Percentiles rank a stretch among this genome's conserved stretches.
Conservation (phyloP, 2,888 invertebrate species). For the Operophtera brumata region DNA sequence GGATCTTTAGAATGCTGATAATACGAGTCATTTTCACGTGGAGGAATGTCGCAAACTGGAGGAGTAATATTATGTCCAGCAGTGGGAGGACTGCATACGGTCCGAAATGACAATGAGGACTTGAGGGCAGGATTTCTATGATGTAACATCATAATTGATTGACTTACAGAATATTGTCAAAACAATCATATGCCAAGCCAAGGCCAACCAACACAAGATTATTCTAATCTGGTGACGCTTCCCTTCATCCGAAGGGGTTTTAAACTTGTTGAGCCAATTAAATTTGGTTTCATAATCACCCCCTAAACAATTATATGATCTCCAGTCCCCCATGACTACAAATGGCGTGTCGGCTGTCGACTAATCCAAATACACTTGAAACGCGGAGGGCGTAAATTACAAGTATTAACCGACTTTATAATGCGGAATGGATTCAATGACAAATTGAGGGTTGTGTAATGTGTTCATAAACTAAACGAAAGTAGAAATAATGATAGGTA, state of each 20-base stretch:
- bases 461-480: background rate
- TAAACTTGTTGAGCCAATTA: conserved; percentile 73
- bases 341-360: conserved; percentile 60
- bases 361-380: conserved; percentile 47
- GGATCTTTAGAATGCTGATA: background rate
- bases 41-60: too few species aligned
- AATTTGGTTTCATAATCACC: conserved; percentile 64
- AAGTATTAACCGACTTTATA: conserved; percentile 38
- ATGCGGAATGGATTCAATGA: conserved; percentile 34
- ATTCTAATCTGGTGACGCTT: conserved; percentile 46
- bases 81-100: background rate
- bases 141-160: conserved; percentile 10
- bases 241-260: conserved; percentile 56
- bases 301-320: conserved; percentile 72
- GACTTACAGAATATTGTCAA: conserved; percentile 35
- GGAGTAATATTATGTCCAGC: too few species aligned
- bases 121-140: too few species aligned
- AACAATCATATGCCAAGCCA: conserved; percentile 38
- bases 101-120: background rate
- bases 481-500: too few species aligned
- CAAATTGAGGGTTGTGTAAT: conserved; percentile 24
- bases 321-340: conserved; percentile 57
- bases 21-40: background rate
- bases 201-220: conserved; percentile 33
- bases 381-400: conserved; percentile 34